These are phyloP conservation scores for Piscicola geometra DNA, from an alignment of 2,888 invertebrate species.

Conservation along the genomic window DNA sequence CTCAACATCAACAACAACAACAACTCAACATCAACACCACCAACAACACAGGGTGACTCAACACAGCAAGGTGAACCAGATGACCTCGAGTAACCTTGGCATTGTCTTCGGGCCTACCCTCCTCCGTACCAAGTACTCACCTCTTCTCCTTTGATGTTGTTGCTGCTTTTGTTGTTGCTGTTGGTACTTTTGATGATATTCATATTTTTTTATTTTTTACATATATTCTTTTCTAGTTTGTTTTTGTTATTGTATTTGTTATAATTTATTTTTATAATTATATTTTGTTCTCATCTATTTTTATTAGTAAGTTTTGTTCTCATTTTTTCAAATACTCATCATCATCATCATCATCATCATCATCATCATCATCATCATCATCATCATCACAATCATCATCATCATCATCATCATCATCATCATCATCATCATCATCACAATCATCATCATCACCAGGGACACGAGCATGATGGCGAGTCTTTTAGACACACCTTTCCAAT, in stretches of 20 bases:
- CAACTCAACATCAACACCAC: no score
- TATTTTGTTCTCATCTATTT: no score
- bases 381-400: slow-evolving; percentile 15
- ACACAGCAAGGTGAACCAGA: slow-evolving; percentile 57
- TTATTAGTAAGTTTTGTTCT: no score
- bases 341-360: slow-evolving; percentile 25
- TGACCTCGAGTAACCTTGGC: slow-evolving; percentile 62
- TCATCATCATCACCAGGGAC: background rate
- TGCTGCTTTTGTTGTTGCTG: background rate
- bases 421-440: slow-evolving; percentile 15
- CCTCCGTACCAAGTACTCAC: slow-evolving; percentile 52
- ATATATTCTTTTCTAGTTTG: background rate
- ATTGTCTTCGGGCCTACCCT: slow-evolving; percentile 64
- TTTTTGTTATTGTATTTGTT: background rate
- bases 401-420: slow-evolving; percentile 27
- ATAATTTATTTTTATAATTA: no score
- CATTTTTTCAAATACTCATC: no score
- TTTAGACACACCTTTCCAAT: slow-evolving; percentile 61
- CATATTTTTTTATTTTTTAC: slow-evolving; percentile 8
- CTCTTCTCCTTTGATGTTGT: background rate
- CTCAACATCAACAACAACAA: no score
- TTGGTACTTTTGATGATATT: background rate
- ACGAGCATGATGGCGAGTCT: slow-evolving; percentile 53
- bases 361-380: background rate
- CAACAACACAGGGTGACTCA: slow-evolving; percentile 49